Base-by-base conservation (phyloP, 2,888 invertebrate genomes). In the Papilio gigon region DNA sequence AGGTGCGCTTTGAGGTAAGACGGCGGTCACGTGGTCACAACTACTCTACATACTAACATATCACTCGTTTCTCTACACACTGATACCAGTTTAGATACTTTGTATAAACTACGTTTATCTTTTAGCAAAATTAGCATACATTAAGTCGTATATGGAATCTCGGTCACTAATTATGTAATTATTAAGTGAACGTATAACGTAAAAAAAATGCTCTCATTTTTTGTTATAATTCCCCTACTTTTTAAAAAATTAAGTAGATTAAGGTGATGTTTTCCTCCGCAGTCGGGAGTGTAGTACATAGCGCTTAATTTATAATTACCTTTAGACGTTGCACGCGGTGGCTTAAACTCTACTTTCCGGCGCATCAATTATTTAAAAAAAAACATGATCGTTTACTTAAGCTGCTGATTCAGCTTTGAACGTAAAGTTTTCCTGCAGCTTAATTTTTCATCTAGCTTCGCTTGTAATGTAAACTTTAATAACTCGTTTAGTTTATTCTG, bases 241-340 rank as follows among this genome's bases (percentile, higher is more conserved):
- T 27, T 56, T 56, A 4, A 17, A 56, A 56, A 56, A 30, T 30
- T 30, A 56, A 56, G 30, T 56, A 56, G 53, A 56, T 56, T 56
- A 56, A 56, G 30, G 53, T 30, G n/a, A 56, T 30, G 53, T 56
- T 56, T 50, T 56, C 30, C 53, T 30, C 30, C 27, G 30, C 30
- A 30, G 53, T 4, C n/a, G 53, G 27, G 27, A 27, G 53, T 56
- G 53, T 53, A 53, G 53, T 56, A 56, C 30, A 56, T 30, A 56
- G 30, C 53, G 53, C 30, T 56, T 56, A 56, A 56, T 30, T 56
- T 56, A 56, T 56, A 56, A 56, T 56, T 56, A 56, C 30, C 53
- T 56, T 56, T 56, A 56, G 53, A 56, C 53, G 53, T 56, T 53
- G 53, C 30, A 27, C 53, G 53, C 53, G 53, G 53, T 30, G 53